Base-by-base conservation (phyloP, 1,140 invertebrate genomes). In the Drosophila erecta region DNA sequence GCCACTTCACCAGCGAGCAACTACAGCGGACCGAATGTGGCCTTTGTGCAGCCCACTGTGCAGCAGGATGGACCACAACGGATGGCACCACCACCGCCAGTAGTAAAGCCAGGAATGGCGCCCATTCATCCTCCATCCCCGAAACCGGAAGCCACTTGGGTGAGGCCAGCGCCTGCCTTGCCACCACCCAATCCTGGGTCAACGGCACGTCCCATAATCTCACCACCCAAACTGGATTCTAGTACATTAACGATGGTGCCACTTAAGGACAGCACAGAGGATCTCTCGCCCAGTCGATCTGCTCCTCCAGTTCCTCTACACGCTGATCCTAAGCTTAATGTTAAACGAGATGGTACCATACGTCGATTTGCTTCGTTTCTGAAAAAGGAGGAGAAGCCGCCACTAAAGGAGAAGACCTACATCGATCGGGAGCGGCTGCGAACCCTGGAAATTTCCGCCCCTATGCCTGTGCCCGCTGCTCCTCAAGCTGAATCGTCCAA, bases 381-480 rank as follows among this genome's bases (percentile, higher is more conserved):
- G n/a, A 95, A 95, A 76, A 94, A 94, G 61, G 94, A 94, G 27
- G 94, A 94, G 67, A 95, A 93, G 57, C 93, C 93, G 15, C 93
- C 94, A 80, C 80, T 94, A 0, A 95, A 95, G 85, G 93, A 94
- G 35, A 93, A 93, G 30, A 96, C 96, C 74, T 93, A 94, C 4
- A 92, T 95, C 0, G 95, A 97, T 76, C 95, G 95, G 69, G 94
- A 95, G 8, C 93, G 94, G 0, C 81, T 97, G 33, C 93, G 96
- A n/a, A 95, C 94, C 44, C 84, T 97, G 30, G 95, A 97, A 87
- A 97, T 97, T 77, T 97, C 96, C 0, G 94, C 95, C 87, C 96
- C 97, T 0, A 97, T 97, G 77, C 94, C 91, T 0, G 78, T 91
- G 17, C 73, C 81, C 0, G 47, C 67, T 4, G 59, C 84, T 0